Conservation (phyloP, 2,888 invertebrate species). For the Entomobrya proxima region DNA sequence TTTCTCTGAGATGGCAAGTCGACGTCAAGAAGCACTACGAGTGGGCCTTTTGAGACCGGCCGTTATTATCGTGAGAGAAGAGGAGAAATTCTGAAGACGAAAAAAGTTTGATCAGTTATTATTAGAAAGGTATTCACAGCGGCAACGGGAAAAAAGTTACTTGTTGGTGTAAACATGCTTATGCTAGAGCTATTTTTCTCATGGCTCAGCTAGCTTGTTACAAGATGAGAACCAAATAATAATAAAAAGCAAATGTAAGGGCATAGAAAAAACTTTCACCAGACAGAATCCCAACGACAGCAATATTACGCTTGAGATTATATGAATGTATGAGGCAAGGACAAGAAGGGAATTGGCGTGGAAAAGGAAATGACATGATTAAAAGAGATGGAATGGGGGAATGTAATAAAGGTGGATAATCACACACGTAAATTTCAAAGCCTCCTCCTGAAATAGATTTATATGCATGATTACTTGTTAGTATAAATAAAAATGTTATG, state of each 20-base stretch:
- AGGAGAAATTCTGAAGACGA: neutral
- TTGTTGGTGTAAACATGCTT: neutral
- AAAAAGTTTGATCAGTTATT: too few relatives aligned
- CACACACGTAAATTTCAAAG: neutral
- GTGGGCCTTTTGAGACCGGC: too few relatives aligned
- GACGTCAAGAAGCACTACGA: too few relatives aligned
- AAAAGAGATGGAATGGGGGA: neutral
- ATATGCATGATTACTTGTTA: too few relatives aligned
- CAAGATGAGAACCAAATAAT: too few relatives aligned
- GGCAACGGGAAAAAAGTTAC: neutral
- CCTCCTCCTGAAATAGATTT: too few relatives aligned
- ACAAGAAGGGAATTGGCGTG: neutral
- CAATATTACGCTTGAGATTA: too few relatives aligned
- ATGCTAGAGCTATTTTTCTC: neutral
- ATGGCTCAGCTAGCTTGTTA: neutral
- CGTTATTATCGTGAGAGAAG: neutral
- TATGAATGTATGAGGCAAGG: too few relatives aligned
- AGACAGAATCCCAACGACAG: too few relatives aligned
- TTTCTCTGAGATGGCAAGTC: neutral
- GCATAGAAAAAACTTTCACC: too few relatives aligned
- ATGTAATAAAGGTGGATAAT: neutral
- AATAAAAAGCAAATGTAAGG: too few relatives aligned
- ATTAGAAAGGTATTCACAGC: neutral
- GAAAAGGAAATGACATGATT: conserved; percentile 3
- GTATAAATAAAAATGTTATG: too few relatives aligned